phyloP scores from a whole-genome alignment of 2,888 invertebrate species.

The Eupithecia vulgata region DNA sequence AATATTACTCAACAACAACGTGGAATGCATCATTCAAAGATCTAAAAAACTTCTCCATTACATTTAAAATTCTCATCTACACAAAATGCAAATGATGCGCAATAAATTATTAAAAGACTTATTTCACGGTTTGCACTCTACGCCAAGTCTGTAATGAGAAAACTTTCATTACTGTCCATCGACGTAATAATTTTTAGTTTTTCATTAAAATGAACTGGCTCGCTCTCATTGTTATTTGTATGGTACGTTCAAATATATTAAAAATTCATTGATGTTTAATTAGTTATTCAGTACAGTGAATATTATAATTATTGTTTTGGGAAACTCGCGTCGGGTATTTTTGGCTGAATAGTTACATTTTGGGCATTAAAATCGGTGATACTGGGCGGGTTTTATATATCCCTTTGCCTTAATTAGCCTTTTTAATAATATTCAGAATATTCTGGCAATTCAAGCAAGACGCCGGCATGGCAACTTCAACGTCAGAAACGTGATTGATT shows the following conservation, averaged over 20 bases:
- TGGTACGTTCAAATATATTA: slow-evolving; percentile 21
- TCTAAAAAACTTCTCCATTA: background rate
- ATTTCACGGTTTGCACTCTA: slow-evolving; percentile 59
- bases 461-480: background rate
- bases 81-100: background rate
- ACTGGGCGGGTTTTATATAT: background rate
- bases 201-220: slow-evolving; percentile 44
- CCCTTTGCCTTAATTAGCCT: background rate
- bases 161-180: slow-evolving; percentile 37
- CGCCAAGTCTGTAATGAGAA: slow-evolving; percentile 37
- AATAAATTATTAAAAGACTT: slow-evolving; percentile 24
- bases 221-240: slow-evolving; percentile 20
- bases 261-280: background rate
- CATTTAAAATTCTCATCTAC: background rate
- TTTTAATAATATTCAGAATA: background rate
- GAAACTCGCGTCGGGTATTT: background rate
- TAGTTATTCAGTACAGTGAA: background rate
- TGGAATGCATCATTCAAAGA: background rate
- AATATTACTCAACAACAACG: background rate
- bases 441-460: slow-evolving; percentile 3
- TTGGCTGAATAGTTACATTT: background rate
- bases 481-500: background rate
- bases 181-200: slow-evolving; percentile 32
- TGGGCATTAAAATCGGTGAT: background rate
- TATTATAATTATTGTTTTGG: background rate